Base-by-base conservation (phyloP, 2,113 vertebrate genomes). In the Dasyprocta punctata region DNA sequence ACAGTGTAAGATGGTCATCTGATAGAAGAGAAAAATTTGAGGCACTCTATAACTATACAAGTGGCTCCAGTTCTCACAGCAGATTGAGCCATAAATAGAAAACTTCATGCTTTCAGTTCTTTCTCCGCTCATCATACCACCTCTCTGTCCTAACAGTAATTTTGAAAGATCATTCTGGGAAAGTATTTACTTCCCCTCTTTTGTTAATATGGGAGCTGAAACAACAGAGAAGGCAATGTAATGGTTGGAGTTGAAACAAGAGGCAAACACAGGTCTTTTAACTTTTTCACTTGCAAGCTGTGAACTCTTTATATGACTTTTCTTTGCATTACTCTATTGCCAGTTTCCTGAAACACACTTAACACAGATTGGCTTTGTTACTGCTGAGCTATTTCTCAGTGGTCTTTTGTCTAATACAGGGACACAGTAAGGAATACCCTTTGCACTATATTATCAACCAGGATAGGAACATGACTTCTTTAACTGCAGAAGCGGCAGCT, bases 161-260 rank as follows among this genome's bases (percentile, higher is more conserved):
- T 92, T 95, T 86, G 75, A 33, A 78, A 95, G 30, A 56, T 41
- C 58, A 52, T 14, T 67, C 24, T 89, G 52, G 52, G 52, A 88
- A 80, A 60, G 41, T 44, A 28, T 82, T 93, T 56, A 36, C 26
- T 1, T n/a, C 30, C 9, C 85, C 9, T 61, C 3, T 49, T 96
- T 73, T 92, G 36, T 24, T 58, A 78, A 65, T 61, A 38, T 82
- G 19, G 13, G 5, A 44, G 5, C 36, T 80, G 36, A 87, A 82
- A 14, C 33, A 78, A 1, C 16, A 86, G 47, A 44, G 71, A 56
- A 90, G 77, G 41, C 30, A 88, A 82, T 93, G 58, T 61, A 69
- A 30, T 71, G 49, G 20, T 11, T 41, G 14, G 36, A 81, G 52
- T 41, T 67, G 84, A 80, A 95, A 60, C 4, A 73, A 90, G 65